Evolutionary conservation across 2,888 invertebrate species (phyloP), one percentile per base, ranked within the genome.

Genomic region (Ochropacha duplaris): DNA sequence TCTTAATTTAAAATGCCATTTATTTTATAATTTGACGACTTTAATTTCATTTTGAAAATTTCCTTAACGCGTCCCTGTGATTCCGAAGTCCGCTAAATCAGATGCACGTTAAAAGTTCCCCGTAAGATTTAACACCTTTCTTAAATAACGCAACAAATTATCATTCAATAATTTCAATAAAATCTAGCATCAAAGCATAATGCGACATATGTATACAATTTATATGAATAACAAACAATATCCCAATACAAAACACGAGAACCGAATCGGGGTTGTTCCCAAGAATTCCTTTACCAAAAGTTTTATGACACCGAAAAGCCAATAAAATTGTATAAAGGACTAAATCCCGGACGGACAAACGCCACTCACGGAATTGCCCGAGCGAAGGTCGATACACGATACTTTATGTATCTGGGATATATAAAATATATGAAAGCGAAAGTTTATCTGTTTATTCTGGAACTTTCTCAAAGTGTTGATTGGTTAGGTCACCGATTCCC

Each of bases 271-370:
- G 74, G 76, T 76, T 76, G 74, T 76, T 61, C 71, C 67, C 61
- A 67, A 70, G 76, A 74, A 80, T 78, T 77, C 76, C 72, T 80
- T 76, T 71, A 65, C 69, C 66, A 69, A 67, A 70, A 77, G 73
- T 77, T 81, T 78, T 78, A 74, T 74, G 74, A 71, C 69, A 66
- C 64, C 61, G 68, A 70, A 49, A 74, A 73, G 65, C 74, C 75
- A 81, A 79, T 80, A 78, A 81, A 80, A 78, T 74, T 72, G 75
- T 76, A 71, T 74, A 73, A 76, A 71, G 72, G 71, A 69, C 75
- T 58, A 62, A 62, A 57, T 60, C 58, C 64, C 58, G 54, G 49
- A 39, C 50, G 71, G 71, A 75, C 71, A n/a, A n/a, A n/a, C 69
- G 68, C 69, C 66, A 74, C 74, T 76, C 69, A 70, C 64, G 58